Evolutionary conservation across 2,113 vertebrate genomes (phyloP).

Genomic region (Apistogramma diplotaenia): DNA sequence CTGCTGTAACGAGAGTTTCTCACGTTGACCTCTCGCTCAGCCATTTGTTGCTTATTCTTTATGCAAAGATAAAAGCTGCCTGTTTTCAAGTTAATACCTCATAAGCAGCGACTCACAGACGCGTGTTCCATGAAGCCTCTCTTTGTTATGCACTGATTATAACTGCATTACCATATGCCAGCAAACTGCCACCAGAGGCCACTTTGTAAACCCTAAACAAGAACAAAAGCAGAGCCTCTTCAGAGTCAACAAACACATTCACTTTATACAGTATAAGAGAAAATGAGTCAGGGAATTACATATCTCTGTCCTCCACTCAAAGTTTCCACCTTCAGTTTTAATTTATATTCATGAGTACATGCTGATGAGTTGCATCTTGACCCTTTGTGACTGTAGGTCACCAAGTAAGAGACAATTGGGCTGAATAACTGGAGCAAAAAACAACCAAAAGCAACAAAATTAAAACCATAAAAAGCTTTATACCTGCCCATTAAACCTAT

Average conservation of each 20-base stretch:
- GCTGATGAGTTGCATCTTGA: slow-evolving; percentile 16
- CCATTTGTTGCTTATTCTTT: neutral
- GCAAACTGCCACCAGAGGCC: neutral
- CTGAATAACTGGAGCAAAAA: neutral
- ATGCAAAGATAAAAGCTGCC: neutral
- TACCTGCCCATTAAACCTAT: neutral
- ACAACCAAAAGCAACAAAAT: neutral
- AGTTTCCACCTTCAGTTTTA: slow-evolving; percentile 19
- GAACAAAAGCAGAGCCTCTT: neutral
- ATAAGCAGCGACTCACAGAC: neutral
- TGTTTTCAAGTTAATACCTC: neutral
- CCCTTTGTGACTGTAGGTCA: slow-evolving; percentile 26
- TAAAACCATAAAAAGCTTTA: neutral
- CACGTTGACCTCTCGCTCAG: neutral
- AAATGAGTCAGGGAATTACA: neutral
- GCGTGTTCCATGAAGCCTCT: neutral
- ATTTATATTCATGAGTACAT: slow-evolving; percentile 51
- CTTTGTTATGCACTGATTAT: neutral
- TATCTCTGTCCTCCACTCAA: neutral
- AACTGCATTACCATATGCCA: neutral
- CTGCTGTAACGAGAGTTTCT: neutral
- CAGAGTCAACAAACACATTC: neutral
- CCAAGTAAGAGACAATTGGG: neutral
- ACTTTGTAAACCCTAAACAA: neutral
- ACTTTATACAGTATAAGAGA: neutral